Conservation (phyloP, 2,113 vertebrate species). For the Panthera leo region DNA sequence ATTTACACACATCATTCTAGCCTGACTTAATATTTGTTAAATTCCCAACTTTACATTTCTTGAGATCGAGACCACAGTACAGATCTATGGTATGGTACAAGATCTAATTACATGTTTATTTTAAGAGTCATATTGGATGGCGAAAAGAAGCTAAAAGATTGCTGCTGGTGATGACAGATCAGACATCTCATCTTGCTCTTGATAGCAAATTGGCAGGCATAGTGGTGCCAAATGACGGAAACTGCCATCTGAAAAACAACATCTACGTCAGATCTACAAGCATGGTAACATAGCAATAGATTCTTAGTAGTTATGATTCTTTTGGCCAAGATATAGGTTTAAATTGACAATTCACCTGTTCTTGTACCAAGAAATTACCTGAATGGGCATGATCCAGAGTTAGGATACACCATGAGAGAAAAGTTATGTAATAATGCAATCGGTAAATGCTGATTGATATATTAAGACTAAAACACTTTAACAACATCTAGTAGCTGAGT, state of each 20-base stretch:
- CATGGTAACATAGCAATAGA: slow-evolving; percentile 90
- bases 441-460: background rate
- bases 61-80: slow-evolving; percentile 27
- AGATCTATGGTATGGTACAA: slow-evolving; percentile 51
- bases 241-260: slow-evolving; percentile 95
- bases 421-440: background rate
- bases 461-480: slow-evolving; percentile 23
- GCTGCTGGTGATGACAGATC: slow-evolving; percentile 97
- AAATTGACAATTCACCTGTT: slow-evolving; percentile 9
- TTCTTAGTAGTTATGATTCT: background rate
- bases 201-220: slow-evolving; percentile 98
- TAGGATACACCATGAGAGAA: background rate
- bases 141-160: slow-evolving; percentile 94
- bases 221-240: slow-evolving; percentile 94
- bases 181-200: slow-evolving; percentile 97
- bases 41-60: slow-evolving; percentile 6
- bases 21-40: slow-evolving; percentile 12
- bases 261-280: slow-evolving; percentile 91
- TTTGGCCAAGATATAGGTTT: background rate
- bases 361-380: slow-evolving; percentile 43
- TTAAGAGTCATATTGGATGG: slow-evolving; percentile 95
- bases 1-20: background rate
- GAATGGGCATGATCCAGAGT: slow-evolving; percentile 26
- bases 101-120: slow-evolving; percentile 72
- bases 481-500: background rate